These are phyloP conservation scores for Vulpes vulpes DNA, from an alignment of 2,113 vertebrate species.

Conservation along the genomic window DNA sequence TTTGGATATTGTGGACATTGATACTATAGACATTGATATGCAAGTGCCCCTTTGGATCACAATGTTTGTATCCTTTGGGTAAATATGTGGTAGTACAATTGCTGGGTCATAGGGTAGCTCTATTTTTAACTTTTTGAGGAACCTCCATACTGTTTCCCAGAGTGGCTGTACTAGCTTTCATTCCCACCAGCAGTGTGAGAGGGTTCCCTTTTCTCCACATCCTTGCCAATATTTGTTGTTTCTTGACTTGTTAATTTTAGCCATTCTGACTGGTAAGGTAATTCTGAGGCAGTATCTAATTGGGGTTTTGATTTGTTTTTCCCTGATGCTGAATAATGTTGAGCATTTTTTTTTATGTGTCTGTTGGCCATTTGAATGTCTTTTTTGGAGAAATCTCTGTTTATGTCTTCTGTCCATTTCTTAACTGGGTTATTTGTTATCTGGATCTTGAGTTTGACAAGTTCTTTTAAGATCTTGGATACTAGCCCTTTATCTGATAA, in stretches of 20 bases:
- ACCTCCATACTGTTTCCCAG: background rate
- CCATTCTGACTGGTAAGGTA: background rate
- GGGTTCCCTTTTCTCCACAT: background rate
- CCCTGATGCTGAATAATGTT: background rate
- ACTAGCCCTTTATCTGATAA: background rate
- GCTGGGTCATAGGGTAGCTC: background rate
- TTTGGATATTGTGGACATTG: background rate
- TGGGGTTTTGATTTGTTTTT: background rate
- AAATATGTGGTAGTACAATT: background rate
- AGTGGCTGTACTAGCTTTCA: background rate
- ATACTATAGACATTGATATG: background rate
- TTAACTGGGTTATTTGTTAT: background rate
- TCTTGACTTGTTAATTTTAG: background rate
- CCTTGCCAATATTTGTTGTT: background rate
- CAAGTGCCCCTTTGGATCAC: background rate
- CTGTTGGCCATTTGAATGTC: background rate
- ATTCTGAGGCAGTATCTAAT: background rate
- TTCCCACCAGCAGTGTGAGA: background rate
- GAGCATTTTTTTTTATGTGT: background rate
- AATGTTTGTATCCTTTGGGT: background rate
- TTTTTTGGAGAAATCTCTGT: background rate
- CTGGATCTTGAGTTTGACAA: background rate
- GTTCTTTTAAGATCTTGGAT: background rate
- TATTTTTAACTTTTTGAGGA: background rate
- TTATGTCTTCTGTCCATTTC: background rate